These are phyloP conservation scores for Odontocolon sp. DNA, from an alignment of 2,888 invertebrate species.

Conservation along the genomic window DNA sequence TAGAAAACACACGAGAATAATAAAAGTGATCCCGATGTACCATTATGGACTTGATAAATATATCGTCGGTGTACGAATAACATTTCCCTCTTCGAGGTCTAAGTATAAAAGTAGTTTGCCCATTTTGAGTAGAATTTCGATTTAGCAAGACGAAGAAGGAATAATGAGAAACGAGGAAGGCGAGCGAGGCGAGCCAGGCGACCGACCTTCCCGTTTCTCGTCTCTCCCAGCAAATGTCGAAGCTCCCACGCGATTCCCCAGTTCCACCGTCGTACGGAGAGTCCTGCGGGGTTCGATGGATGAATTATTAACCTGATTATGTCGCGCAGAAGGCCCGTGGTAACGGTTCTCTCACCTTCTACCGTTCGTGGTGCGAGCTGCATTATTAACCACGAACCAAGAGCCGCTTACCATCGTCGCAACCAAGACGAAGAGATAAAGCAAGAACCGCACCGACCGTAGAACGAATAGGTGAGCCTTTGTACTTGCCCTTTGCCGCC, in stretches of 20 bases:
- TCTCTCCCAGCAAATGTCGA: constrained; percentile 53
- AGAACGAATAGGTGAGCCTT: neutral
- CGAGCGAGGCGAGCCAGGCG: neutral
- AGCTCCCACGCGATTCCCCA: constrained; percentile 61
- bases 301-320: constrained; percentile 73
- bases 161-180: neutral
- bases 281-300: constrained; percentile 60
- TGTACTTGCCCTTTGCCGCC: constrained; percentile 11
- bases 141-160: neutral
- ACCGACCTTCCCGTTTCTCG: constrained; percentile 17
- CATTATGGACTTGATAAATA: too few relatives aligned
- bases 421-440: constrained; percentile 35
- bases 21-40: too few relatives aligned
- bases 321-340: constrained; percentile 62
- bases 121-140: neutral
- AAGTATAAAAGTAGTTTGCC: too few relatives aligned
- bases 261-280: neutral
- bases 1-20: too few relatives aligned
- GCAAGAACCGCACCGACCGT: neutral
- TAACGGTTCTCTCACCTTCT: constrained; percentile 56
- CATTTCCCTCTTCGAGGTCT: too few relatives aligned
- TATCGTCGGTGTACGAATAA: too few relatives aligned
- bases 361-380: constrained; percentile 37
- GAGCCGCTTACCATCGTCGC: constrained; percentile 35
- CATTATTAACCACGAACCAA: constrained; percentile 55